Evolutionary conservation across 1,140 invertebrate genomes (phyloP).

Genomic region (Agrypnia vestita): DNA sequence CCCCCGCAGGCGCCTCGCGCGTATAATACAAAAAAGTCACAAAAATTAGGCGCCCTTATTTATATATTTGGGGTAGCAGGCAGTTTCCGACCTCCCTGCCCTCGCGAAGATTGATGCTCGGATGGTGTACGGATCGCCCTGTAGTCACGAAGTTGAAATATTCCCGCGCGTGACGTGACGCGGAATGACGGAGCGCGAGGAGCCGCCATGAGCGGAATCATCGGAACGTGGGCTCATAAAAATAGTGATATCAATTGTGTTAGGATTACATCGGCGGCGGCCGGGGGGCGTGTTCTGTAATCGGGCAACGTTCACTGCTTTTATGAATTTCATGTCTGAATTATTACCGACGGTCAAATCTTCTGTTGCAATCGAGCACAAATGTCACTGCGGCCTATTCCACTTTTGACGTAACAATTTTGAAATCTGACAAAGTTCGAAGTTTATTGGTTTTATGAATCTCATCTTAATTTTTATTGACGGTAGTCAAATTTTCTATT

Average conservation of each 20-base stretch:
- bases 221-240: slow-evolving; percentile 34
- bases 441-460: no score
- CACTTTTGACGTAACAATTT: no score
- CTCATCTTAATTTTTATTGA: no score
- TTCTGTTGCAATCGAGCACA: no score
- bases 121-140: slow-evolving; percentile 9
- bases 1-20: no score
- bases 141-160: slow-evolving; percentile 38
- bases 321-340: no score
- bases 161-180: slow-evolving; percentile 31
- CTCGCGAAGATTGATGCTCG: slow-evolving; percentile 34
- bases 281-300: no score
- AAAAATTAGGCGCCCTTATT: background rate
- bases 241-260: slow-evolving; percentile 36
- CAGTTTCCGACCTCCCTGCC: background rate
- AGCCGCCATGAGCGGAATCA: background rate
- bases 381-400: no score
- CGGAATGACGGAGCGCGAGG: slow-evolving; percentile 16
- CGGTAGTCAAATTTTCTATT: no score
- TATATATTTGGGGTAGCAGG: background rate
- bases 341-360: no score
- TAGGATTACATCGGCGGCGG: background rate
- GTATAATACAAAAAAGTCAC: background rate
- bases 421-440: no score
- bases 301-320: no score